Evolutionary conservation across 2,113 vertebrate species (phyloP).

Genomic region (Craseonycteris thonglongyai): DNA sequence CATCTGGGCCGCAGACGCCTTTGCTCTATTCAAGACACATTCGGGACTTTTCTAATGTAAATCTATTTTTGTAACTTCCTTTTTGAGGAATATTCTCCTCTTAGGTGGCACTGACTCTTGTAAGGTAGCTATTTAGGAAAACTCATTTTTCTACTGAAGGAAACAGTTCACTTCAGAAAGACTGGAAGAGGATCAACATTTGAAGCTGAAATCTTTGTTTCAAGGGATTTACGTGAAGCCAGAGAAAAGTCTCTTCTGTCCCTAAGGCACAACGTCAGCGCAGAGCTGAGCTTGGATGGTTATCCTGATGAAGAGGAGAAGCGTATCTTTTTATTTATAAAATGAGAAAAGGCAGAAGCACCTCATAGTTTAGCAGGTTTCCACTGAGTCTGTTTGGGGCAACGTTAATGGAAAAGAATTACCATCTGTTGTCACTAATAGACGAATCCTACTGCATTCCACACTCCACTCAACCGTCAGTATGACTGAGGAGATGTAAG

Average conservation of each 20-base stretch:
- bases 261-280: not conserved
- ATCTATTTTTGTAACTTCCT: conserved; percentile 70
- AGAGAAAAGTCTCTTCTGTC: not conserved
- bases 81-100: conserved; percentile 12
- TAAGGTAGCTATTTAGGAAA: conserved; percentile 52
- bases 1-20: not conserved
- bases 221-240: not conserved
- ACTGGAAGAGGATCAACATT: not conserved
- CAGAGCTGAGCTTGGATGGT: not conserved
- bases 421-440: not conserved
- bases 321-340: not conserved
- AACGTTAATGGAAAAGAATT: not conserved
- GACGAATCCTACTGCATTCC: not conserved
- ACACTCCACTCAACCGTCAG: not conserved
- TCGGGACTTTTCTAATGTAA: conserved; percentile 58
- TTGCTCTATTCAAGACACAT: conserved; percentile 40
- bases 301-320: not conserved
- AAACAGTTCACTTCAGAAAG: conserved; percentile 26
- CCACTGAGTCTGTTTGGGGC: not conserved
- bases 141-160: conserved; percentile 39
- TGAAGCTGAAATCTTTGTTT: not conserved
- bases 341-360: not conserved
- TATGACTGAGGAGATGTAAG: not conserved
- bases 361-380: not conserved
- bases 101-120: conserved; percentile 50